phyloP scores from a whole-genome alignment of 2,113 vertebrate genomes.

The Anhinga anhinga region DNA sequence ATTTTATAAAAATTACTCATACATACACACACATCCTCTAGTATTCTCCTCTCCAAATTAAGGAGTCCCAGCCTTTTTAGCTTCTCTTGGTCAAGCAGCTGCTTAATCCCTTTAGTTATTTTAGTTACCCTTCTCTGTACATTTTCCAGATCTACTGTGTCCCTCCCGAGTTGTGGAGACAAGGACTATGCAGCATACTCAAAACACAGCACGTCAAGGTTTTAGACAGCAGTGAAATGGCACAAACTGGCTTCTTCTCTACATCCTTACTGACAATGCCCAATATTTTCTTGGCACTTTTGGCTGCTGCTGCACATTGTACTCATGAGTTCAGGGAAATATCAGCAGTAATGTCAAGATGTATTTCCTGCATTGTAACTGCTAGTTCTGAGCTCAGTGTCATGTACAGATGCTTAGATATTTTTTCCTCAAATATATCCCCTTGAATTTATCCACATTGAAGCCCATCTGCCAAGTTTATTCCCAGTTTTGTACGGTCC shows the following conservation, averaged over 20 bases:
- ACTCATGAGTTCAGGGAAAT: not conserved
- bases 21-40: not conserved
- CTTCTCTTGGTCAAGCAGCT: not conserved
- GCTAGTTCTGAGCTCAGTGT: not conserved
- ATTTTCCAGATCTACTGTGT: not conserved
- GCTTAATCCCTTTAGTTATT: not conserved
- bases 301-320: not conserved
- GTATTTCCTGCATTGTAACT: not conserved
- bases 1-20: not conserved
- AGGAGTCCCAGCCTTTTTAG: not conserved
- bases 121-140: not conserved
- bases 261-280: not conserved
- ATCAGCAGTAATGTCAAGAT: not conserved
- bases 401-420: not conserved
- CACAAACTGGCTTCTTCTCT: not conserved
- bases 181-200: not conserved
- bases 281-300: not conserved
- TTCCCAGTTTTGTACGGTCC: not conserved
- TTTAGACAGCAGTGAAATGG: not conserved
- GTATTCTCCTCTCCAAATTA: not conserved
- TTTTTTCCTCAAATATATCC: not conserved
- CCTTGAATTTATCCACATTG: not conserved
- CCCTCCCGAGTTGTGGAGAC: not conserved
- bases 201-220: not conserved
- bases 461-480: not conserved